These are phyloP conservation scores for Gobio occitaniae DNA, from an alignment of 2,797 vertebrate species.

Conservation along the genomic window DNA sequence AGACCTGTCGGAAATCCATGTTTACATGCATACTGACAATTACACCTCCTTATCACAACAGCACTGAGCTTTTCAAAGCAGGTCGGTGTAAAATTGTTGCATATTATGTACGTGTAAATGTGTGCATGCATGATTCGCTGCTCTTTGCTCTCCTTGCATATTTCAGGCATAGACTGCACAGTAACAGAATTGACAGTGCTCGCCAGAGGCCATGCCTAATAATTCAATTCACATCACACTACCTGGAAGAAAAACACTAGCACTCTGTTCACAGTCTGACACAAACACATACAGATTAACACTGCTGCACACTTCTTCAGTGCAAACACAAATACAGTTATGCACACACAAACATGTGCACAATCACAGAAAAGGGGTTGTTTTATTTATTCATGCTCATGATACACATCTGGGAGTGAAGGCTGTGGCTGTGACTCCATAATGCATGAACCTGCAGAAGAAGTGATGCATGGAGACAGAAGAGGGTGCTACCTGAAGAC, in stretches of 20 bases:
- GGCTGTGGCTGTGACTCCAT: slow-evolving; percentile 57
- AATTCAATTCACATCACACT: slow-evolving; percentile 43
- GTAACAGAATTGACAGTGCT: slow-evolving; percentile 39
- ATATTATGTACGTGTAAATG: background rate
- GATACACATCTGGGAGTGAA: slow-evolving; percentile 49
- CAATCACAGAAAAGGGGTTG: background rate
- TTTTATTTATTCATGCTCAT: slow-evolving; percentile 71
- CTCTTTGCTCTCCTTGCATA: slow-evolving; percentile 16
- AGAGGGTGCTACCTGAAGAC: slow-evolving; percentile 50
- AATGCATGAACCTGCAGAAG: slow-evolving; percentile 62
- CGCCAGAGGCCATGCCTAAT: background rate
- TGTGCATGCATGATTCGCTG: background rate
- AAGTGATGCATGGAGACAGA: slow-evolving; percentile 66
- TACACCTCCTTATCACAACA: slow-evolving; percentile 42
- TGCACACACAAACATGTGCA: slow-evolving; percentile 7
- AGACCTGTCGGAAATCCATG: slow-evolving; percentile 35
- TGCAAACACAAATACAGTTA: slow-evolving; percentile 7
- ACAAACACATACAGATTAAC: slow-evolving; percentile 17
- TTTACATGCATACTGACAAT: slow-evolving; percentile 29
- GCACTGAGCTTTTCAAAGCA: slow-evolving; percentile 27
- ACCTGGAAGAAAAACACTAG: slow-evolving; percentile 29
- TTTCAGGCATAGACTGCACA: slow-evolving; percentile 22
- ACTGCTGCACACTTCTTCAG: slow-evolving; percentile 2
- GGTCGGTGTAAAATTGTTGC: background rate
- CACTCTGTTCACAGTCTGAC: background rate